Conservation (phyloP, 2,113 vertebrate genomes). For the Cariama cristata region DNA sequence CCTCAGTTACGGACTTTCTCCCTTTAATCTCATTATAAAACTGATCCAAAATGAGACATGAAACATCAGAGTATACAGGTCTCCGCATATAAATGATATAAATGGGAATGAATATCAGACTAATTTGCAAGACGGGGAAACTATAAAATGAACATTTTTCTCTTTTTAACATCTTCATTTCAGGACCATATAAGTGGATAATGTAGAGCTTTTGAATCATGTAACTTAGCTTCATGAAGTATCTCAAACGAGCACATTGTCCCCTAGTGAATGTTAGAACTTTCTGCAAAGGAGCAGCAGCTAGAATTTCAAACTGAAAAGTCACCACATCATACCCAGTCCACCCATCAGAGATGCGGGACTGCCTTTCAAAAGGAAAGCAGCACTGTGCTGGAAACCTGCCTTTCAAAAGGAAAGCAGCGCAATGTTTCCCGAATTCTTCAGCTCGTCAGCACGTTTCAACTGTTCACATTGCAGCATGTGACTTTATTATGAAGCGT, state of each 20-base stretch:
- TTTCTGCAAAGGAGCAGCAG: not conserved
- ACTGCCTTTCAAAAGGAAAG: not conserved
- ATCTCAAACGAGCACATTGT: not conserved
- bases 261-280: not conserved
- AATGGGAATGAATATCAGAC: not conserved
- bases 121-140: not conserved
- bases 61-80: not conserved
- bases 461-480: not conserved
- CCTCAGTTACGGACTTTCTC: not conserved
- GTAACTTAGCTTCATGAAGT: not conserved
- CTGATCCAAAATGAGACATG: not conserved
- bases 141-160: not conserved
- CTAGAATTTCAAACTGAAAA: not conserved
- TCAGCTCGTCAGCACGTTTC: not conserved
- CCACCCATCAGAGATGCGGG: not conserved
- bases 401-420: not conserved
- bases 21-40: not conserved
- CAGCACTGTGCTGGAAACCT: not conserved
- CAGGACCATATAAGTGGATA: not conserved
- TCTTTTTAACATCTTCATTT: not conserved
- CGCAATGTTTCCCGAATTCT: not conserved
- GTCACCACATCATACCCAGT: not conserved
- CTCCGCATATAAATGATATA: not conserved
- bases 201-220: not conserved
- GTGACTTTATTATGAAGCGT: accelerated